Evolutionary conservation across 37 sponge, comb jelly and placozoan genomes (phyloP), one percentile per base, ranked within the genome.

Genomic region (Halisarca cf. caerulea): DNA sequence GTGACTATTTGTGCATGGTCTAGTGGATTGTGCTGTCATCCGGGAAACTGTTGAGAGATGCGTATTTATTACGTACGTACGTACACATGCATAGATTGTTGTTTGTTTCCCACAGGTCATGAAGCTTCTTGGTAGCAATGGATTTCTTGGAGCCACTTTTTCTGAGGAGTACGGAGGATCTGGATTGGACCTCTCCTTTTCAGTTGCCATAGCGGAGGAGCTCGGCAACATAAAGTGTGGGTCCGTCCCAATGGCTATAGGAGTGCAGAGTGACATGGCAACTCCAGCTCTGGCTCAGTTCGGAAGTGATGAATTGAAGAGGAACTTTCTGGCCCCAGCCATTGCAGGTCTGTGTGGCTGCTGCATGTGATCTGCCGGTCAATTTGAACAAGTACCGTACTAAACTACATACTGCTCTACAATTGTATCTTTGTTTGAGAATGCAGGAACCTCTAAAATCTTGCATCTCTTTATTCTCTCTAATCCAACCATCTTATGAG

Each of bases 191-290:
- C 87, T 77, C 72, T 85, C 88, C 51, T 98, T 89, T 80, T 84
- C 87, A 34, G 88, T 95, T 24, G 98, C 96, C 25, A 89, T 95
- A 0, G 95, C 95, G 7, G 94, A 98, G 82, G 94, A 93, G 61
- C 80, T 93, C 34, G 98, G 95, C 23, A 74, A 57, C 81, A 91
- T 98, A 14, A 45, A 28, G 30, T 89, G 88, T 69, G 92, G 84
- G 5, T 93, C 85, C 0, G 95, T 95, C 18, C 90, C 90, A 28
- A 98, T 98, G 98, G 95, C 92, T 0, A 95, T 98, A 77, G 98
- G 98, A n/a, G 96, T 98, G 11, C 95, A 95, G 34, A 91, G 91
- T 28, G 95, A 95, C 87, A 95, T 98, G 92, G 90, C 95, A 20
- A 90, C 90, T 0, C 98, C 98, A 18, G 94, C 94, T 0, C 87